phyloP scores from a whole-genome alignment of 2,797 vertebrate genomes.

The Channa striata region DNA sequence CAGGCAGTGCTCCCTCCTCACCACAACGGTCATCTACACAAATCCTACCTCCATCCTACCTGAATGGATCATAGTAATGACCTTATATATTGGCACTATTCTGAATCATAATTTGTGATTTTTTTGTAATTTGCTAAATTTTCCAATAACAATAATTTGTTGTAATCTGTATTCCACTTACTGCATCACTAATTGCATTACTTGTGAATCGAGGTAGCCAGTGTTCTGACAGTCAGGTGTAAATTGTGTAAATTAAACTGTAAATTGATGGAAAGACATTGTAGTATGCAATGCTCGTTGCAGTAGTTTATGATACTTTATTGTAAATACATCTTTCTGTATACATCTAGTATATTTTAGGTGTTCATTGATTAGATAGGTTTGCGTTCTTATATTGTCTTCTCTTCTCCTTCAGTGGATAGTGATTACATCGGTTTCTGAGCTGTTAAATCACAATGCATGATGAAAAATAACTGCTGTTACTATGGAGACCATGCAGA shows the following conservation, averaged over 20 bases:
- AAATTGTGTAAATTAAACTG: too few species aligned
- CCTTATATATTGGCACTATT: too few species aligned
- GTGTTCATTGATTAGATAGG: background rate
- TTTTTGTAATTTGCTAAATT: too few species aligned
- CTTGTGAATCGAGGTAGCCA: background rate
- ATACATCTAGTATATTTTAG: background rate
- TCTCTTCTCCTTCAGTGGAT: background rate
- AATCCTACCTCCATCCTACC: too few species aligned
- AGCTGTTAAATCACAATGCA: slow-evolving; percentile 11
- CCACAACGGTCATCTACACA: too few species aligned
- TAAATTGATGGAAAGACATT: too few species aligned
- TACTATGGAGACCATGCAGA: slow-evolving; percentile 37
- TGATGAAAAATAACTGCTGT: slow-evolving; percentile 17
- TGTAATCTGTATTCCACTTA: background rate
- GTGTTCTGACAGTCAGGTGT: slow-evolving; percentile 8
- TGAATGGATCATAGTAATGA: too few species aligned
- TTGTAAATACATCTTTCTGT: slow-evolving; percentile 12
- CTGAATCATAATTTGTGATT: too few species aligned
- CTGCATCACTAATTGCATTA: background rate
- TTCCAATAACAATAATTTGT: too few species aligned
- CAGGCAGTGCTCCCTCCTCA: too few species aligned
- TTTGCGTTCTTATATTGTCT: background rate
- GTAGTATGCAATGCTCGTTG: background rate
- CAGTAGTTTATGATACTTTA: background rate
- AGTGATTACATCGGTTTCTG: background rate